Evolutionary conservation across 2,113 vertebrate species (phyloP).

Genomic region (Todiramphus saurophagus): DNA sequence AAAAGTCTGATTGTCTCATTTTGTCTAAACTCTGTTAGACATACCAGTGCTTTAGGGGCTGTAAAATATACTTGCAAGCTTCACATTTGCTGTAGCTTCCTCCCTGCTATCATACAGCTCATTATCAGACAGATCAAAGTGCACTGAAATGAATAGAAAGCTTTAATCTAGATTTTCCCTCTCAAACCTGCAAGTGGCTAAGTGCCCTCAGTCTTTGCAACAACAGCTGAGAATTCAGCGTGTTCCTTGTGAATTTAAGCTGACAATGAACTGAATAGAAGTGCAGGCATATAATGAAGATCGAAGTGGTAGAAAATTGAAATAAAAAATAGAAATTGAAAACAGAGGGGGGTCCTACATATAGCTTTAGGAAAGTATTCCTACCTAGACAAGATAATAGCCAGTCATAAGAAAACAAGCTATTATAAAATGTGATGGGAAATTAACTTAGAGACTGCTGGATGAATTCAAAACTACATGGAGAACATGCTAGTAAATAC

Average conservation of each 20-base stretch:
- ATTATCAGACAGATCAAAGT: neutral
- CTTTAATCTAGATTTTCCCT: neutral
- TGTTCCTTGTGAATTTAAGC: neutral
- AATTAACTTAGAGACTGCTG: neutral
- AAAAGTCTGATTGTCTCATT: neutral
- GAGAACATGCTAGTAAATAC: neutral
- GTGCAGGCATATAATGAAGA: neutral
- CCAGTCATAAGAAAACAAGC: neutral
- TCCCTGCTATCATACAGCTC: neutral
- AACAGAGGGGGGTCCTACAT: neutral
- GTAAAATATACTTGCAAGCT: neutral
- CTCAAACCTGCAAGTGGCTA: neutral
- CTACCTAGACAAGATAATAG: neutral
- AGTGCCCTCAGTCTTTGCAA: neutral
- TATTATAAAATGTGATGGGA: neutral
- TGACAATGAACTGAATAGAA: neutral
- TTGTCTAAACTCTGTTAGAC: neutral
- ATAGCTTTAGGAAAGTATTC: neutral
- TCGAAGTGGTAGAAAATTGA: neutral
- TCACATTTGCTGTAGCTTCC: rapidly evolving
- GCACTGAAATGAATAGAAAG: neutral
- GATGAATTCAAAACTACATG: neutral
- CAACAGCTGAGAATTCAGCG: neutral
- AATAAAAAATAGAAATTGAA: neutral
- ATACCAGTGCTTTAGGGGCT: neutral